These are phyloP conservation scores for Holcopasites calliopsidis DNA, from an alignment of 1,140 invertebrate genomes.

Conservation along the genomic window DNA sequence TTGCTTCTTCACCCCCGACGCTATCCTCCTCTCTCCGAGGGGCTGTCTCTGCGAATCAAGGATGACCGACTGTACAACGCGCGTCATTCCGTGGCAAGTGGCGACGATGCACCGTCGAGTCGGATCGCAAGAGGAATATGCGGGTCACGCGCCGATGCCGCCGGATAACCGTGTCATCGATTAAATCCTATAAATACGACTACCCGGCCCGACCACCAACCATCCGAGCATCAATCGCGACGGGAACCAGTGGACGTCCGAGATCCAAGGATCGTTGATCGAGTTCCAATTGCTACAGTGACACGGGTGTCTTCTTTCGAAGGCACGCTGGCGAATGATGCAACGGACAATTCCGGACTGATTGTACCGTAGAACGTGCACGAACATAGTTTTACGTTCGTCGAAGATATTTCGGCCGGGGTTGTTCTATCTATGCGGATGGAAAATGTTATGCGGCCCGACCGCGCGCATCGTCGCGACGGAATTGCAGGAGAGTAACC, in stretches of 20 bases:
- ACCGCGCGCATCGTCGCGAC: not conserved
- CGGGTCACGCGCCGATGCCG: constrained; percentile 40
- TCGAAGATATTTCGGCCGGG: no score
- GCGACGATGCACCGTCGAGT: constrained; percentile 40
- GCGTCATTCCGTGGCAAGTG: constrained; percentile 52
- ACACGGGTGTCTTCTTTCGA: no score
- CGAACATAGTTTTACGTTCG: constrained; percentile 21
- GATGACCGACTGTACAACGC: constrained; percentile 48
- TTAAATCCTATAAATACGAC: constrained; percentile 47
- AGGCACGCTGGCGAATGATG: no score
- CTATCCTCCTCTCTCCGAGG: not conserved
- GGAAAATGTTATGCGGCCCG: no score
- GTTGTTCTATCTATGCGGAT: not conserved
- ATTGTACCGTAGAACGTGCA: no score
- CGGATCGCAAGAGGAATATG: constrained; percentile 29
- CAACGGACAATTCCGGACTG: no score
- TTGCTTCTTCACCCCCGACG: no score
- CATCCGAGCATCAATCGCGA: constrained; percentile 1
- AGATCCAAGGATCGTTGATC: not conserved
- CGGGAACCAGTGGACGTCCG: not conserved
- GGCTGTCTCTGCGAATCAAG: constrained; percentile 51
- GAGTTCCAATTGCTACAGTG: no score
- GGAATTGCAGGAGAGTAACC: not conserved
- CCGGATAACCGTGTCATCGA: constrained; percentile 59
- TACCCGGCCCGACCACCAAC: not conserved